Base-by-base conservation (phyloP, 2,888 invertebrate genomes). In the Platyscelio sp. region DNA sequence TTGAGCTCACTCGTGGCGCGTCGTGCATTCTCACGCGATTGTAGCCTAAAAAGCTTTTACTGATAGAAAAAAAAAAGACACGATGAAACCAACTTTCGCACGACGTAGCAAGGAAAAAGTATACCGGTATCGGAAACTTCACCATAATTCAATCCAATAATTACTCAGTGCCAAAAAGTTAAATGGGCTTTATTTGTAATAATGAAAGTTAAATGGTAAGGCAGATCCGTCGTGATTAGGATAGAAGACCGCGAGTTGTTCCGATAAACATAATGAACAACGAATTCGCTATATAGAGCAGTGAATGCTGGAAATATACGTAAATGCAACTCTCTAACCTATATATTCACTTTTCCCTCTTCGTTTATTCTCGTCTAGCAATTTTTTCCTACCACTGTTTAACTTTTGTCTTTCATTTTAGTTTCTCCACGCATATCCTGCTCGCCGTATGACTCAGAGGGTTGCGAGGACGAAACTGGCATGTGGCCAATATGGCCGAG, bases 401-500 rank as follows among this genome's bases (percentile, higher is more conserved):
- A 70, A 85, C 80, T 82, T 83, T 84, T 77, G 84, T 82, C 79
- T 68, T 61, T 83, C 77, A 54, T 84, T 67, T 81, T 43, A 76
- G 71, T 81, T 85, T 81, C 87, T 83, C 71, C 63, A 67, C 72
- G 81, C 85, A 80, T 75, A 85, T 83, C 86, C 87, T 89, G 83
- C 85, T 18, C 83, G 72, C 87, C 72, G 75, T 87, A 86, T 84
- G 87, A 87, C 88, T 87, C 77, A 68, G 74, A 68, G 70, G 80
- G 70, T 78, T 75, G 86, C 88, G 82, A 90, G 82, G 90, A 87
- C 87, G 89, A 90, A 91, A 87, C 86, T 92, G 93, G 93, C 93
- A 79, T 77, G 29, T 43, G 76, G 92, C 93, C 93, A 93, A 91
- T 89, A 91, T 93, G 93, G 93, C 93, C 90, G 88, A 89, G 91